Base-by-base conservation (phyloP, 2,888 invertebrate species). In the Thyatira batis region DNA sequence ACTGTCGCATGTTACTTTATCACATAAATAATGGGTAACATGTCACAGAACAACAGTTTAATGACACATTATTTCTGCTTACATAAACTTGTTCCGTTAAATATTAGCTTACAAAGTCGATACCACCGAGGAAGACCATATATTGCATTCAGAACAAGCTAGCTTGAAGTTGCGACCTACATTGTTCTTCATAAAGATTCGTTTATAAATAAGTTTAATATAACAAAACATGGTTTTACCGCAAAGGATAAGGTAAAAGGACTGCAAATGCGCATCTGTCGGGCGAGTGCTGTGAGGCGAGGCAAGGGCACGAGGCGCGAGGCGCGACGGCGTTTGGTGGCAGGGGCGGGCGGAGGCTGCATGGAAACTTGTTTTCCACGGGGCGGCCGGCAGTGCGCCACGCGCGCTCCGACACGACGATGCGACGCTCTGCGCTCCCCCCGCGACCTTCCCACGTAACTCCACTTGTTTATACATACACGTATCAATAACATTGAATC, bases 261-360 rank as follows among this genome's bases (percentile, higher is more conserved):
- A 82, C 76, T 89, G 88, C 84, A 89, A 87, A 80, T 84, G 87
- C 87, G 88, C 88, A 89, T 85, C 81, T 72, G 71, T 57, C 52
- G 59, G 52, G 59, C 8, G 17, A 39, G 54, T 44, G 66, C 53
- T 60, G 63, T 54, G 53, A 53, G 50, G 51, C 44, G 57, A 58
- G 63, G 54, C 3, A 17, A 6, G 8, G 63, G 54, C 3, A 17
- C 17, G 8, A 39, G 17, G 39, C 39, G 33, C n/a, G n/a, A 17
- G 39, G 39, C 39, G 39, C 39, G 39, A 39, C 39, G 39, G 39
- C 2, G 39, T 8, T 13, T 13, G 33, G 33, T 3, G 17, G 71
- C 72, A 64, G 71, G 77, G 80, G 82, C 76, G 79, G 82, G 85
- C 73, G 84, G 89, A 91, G 89, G 88, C 91, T 90, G 89, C 80